phyloP scores from a whole-genome alignment of 2,888 invertebrate genomes.

The Frankliniella intonsa region DNA sequence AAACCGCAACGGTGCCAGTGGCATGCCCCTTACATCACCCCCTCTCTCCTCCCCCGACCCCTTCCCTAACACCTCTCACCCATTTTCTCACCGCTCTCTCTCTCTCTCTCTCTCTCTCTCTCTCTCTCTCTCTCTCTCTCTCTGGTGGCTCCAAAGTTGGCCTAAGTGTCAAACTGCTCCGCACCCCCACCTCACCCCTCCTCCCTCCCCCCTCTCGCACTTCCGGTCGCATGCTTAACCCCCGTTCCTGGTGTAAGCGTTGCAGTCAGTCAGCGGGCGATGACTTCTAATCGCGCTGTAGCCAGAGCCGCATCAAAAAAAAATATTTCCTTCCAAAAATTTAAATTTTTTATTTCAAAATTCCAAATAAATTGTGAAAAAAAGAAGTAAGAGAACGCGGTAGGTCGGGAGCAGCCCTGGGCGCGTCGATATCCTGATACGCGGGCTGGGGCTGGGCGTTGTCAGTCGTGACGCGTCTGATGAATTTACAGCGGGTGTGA shows the following conservation, averaged over 20 bases:
- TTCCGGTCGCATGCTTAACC: too few species aligned
- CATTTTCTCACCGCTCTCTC: neutral
- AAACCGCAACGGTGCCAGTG: neutral
- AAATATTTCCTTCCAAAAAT: too few species aligned
- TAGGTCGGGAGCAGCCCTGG: neutral
- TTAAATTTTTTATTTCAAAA: too few species aligned
- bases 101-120: neutral
- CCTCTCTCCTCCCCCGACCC: neutral
- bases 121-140: neutral
- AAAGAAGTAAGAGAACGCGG: too few species aligned
- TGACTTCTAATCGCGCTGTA: too few species aligned
- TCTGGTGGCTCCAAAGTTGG: neutral
- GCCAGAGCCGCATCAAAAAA: too few species aligned
- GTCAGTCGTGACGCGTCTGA: neutral
- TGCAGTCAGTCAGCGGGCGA: too few species aligned
- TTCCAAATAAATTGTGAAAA: too few species aligned
- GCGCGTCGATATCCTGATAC: neutral
- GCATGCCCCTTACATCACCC: neutral
- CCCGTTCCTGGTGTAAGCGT: too few species aligned
- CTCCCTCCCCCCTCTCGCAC: too few species aligned
- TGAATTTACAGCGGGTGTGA: constrained; percentile 20
- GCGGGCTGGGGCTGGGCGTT: neutral
- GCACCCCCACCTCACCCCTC: too few species aligned
- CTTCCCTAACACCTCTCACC: neutral
- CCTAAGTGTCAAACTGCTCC: too few species aligned